Evolutionary conservation across 1,140 invertebrate genomes (phyloP).

Genomic region (Anastrepha ludens): DNA sequence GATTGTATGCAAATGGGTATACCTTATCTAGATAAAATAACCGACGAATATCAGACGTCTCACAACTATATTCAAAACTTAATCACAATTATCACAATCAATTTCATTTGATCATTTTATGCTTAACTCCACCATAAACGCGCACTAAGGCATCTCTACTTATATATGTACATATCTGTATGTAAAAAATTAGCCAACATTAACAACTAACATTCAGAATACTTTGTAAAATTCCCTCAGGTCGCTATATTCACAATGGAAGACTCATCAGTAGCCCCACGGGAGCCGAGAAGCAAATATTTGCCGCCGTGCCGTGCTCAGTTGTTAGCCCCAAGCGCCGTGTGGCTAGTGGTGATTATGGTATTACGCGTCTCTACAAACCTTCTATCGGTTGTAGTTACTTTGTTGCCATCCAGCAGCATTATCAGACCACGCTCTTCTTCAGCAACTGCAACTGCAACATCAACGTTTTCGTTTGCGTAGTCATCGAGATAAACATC

Average conservation of each 20-base stretch:
- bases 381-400: neutral
- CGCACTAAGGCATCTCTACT: neutral
- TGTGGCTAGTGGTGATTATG: neutral
- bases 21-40: neutral
- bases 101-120: neutral
- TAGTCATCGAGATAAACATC: neutral
- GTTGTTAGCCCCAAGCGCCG: neutral
- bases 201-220: neutral
- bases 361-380: neutral
- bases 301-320: neutral
- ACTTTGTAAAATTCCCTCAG: neutral
- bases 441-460: neutral
- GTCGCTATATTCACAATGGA: neutral
- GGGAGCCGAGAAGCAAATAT: neutral
- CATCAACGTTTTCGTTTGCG: neutral
- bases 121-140: neutral
- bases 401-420: neutral
- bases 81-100: slow-evolving; percentile 44
- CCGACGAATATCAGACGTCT: neutral
- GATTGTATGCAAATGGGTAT: too few species aligned
- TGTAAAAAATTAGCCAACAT: neutral
- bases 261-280: neutral
- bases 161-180: neutral
- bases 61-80: slow-evolving; percentile 20
- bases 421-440: neutral